Evolutionary conservation across 2,113 vertebrate genomes (phyloP), one percentile per base, ranked within the genome.

Genomic region (Channa maculata): DNA sequence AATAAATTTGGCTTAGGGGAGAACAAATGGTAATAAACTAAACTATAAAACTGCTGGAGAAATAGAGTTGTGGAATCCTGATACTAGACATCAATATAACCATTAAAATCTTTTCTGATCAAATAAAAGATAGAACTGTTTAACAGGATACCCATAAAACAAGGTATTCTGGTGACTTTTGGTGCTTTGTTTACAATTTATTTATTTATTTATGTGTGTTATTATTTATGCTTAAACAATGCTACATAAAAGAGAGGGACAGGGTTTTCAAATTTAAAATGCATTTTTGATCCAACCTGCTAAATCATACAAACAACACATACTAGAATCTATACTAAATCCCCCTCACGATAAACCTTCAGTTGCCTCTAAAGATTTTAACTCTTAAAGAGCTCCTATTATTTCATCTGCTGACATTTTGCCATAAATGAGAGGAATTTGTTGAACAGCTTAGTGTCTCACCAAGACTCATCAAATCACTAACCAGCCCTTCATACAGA

Each of bases 231-330:
- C 24, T 24, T 24, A 24, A 70, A 65, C 11, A 54, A 45, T 78
- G 76, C 76, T 73, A 75, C 70, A 83, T 50, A 43, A 48, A 73
- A 67, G 11, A 61, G 12, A 65, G 41, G 15, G 54, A 65, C 13
- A 72, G 12, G 36, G 24, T 44, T 61, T 60, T 51, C 3, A 76
- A n/a, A 15, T 34, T 62, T 12, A 65, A 65, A 83, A 58, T 38
- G 6, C 54, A 48, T 79, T 45, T 63, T 73, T 9, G 9, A 46
- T 78, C 45, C 66, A 75, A 79, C 61, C 0, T 75, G 54, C 80
- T 83, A 75, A 67, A 39, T 67, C 62, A 79, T 37, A 62, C 44
- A n/a, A 3, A 24, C 57, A 38, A 67, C 36, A 49, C 9, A 71
- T 12, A 0, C 15, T 46, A 71, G 14, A 58, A 70, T 74, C 64